phyloP scores from a whole-genome alignment of 35 echinoderm and acorn worm species.

The Nesometra sesokonis region DNA sequence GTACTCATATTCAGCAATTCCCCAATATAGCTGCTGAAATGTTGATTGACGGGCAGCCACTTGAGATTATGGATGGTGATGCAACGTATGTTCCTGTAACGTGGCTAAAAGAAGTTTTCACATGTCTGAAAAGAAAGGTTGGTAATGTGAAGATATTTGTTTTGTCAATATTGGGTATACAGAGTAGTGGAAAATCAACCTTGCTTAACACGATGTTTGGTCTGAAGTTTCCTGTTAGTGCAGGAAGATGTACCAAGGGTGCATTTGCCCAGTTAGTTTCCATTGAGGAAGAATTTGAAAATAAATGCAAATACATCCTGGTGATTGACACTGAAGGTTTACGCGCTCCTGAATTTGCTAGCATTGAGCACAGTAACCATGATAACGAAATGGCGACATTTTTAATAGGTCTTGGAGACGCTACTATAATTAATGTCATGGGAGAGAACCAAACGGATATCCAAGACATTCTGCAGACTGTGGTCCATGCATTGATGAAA shows the following conservation, averaged over 20 bases:
- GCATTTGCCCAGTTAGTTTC: constrained; percentile 23
- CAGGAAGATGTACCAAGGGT: constrained; percentile 30
- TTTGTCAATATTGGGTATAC: constrained; percentile 22
- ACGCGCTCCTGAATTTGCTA: constrained; percentile 12
- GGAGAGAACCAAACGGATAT: constrained; percentile 17
- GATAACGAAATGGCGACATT: constrained; percentile 35
- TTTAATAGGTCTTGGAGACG: constrained; percentile 10
- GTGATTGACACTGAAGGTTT: constrained; percentile 25
- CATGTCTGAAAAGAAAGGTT: background rate
- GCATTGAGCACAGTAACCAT: background rate
- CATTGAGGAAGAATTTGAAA: background rate
- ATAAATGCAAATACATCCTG: background rate
- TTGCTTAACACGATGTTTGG: constrained; percentile 31
- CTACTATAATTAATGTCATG: constrained; percentile 20
- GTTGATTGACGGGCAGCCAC: constrained; percentile 13
- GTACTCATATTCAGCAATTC: background rate
- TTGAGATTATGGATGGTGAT: constrained; percentile 29
- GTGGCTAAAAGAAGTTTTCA: constrained; percentile 22
- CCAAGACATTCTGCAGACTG: constrained; percentile 23
- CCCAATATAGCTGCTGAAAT: constrained; percentile 17
- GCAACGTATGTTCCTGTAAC: constrained; percentile 17
- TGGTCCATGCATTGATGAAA: constrained; percentile 20
- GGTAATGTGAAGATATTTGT: background rate
- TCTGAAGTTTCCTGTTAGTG: constrained; percentile 12
- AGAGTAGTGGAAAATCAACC: constrained; percentile 32